Evolutionary conservation across 2,113 vertebrate species (phyloP).

Genomic region (Cyprinodon variegatus): DNA sequence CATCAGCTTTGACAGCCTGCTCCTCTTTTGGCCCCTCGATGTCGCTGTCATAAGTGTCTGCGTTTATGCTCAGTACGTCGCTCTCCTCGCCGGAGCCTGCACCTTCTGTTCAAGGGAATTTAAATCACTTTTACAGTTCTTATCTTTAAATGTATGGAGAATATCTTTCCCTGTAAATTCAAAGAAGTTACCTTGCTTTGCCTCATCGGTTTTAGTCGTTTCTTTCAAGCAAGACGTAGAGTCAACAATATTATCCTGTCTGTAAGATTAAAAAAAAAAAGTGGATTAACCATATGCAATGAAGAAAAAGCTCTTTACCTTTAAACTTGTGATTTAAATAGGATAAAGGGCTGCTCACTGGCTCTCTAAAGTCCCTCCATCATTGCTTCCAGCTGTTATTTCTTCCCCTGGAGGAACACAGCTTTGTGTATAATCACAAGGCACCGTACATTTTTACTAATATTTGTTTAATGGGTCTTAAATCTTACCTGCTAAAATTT

Average conservation of each 20-base stretch:
- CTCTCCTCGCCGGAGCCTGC: conserved; percentile 88
- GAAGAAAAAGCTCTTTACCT: not conserved
- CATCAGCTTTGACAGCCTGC: conserved; percentile 65
- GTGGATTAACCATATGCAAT: not conserved
- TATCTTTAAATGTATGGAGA: not conserved
- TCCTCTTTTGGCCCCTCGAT: conserved; percentile 92
- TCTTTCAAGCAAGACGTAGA: conserved; percentile 87
- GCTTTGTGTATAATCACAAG: not conserved
- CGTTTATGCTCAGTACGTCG: conserved; percentile 96
- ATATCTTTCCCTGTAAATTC: not conserved
- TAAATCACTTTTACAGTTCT: not conserved
- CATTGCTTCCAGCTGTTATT: conserved; percentile 19
- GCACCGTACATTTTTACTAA: not conserved
- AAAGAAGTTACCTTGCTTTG: conserved; percentile 85
- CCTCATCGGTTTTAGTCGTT: conserved; percentile 79
- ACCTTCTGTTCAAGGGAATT: conserved; percentile 71
- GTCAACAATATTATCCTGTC: conserved; percentile 88
- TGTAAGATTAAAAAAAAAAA: conserved; percentile 45
- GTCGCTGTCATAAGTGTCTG: conserved; percentile 94
- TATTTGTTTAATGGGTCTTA: not conserved
- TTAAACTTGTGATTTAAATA: not conserved
- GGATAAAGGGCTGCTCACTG: conserved; percentile 59
- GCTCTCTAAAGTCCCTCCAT: conserved; percentile 39
- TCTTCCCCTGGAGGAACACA: conserved; percentile 62
- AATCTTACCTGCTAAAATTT: conserved; percentile 91